Percentiles rank a stretch among this genome's conserved stretches.
Conservation (phyloP, 2,113 vertebrate species). For the Malurus elegans region DNA sequence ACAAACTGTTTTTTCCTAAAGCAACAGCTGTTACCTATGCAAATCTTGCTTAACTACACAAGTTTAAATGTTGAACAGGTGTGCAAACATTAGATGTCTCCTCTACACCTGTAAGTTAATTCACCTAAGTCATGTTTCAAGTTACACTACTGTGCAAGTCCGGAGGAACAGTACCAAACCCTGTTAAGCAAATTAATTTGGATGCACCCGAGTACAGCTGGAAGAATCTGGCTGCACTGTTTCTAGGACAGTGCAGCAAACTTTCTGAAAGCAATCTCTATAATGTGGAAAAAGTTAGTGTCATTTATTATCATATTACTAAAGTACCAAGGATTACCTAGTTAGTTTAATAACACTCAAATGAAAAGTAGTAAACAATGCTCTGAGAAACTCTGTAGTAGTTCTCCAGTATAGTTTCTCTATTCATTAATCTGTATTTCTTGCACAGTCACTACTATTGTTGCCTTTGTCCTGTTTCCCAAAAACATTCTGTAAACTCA, state of each 20-base stretch:
- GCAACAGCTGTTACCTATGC: neutral
- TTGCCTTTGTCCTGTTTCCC: neutral
- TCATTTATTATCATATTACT: neutral
- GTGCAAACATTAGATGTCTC: neutral
- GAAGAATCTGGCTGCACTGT: neutral
- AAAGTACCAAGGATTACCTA: neutral
- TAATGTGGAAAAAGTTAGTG: neutral
- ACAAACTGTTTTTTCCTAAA: neutral
- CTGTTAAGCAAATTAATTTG: neutral
- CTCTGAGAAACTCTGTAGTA: neutral
- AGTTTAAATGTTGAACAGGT: neutral
- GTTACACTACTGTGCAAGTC: neutral
- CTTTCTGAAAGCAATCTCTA: neutral
- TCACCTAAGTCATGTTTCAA: neutral
- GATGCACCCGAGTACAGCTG: neutral
- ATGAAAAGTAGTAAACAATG: neutral
- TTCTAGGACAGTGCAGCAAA: neutral
- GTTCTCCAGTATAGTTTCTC: neutral
- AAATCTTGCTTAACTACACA: neutral
- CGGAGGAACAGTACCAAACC: neutral
- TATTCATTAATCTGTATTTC: neutral
- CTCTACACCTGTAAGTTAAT: neutral
- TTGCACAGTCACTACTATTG: neutral
- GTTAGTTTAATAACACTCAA: neutral
- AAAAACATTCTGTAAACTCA: neutral